These are phyloP conservation scores for Conger conger DNA, from an alignment of 2,113 vertebrate species.

Conservation along the genomic window DNA sequence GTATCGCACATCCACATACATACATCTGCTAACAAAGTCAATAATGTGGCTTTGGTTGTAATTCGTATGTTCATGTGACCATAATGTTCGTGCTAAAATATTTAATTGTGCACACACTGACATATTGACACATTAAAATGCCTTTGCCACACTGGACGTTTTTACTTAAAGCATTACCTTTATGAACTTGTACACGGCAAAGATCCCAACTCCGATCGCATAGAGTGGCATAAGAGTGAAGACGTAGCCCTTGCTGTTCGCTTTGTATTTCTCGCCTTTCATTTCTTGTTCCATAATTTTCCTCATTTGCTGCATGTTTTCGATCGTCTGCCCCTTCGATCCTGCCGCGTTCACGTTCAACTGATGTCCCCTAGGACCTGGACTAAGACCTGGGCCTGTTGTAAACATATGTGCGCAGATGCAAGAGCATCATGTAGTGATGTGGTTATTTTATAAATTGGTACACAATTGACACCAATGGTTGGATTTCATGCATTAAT, in stretches of 20 bases:
- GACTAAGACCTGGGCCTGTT: constrained; percentile 43
- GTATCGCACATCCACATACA: neutral
- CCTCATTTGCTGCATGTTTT: constrained; percentile 79
- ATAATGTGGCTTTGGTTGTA: neutral
- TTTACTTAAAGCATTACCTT: constrained; percentile 64
- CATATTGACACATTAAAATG: neutral
- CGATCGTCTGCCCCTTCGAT: constrained; percentile 51
- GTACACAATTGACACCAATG: neutral
- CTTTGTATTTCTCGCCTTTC: constrained; percentile 72
- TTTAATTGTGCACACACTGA: neutral
- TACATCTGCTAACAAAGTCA: neutral
- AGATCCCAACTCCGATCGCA: constrained; percentile 82
- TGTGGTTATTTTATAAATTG: neutral
- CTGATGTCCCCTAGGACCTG: constrained; percentile 45
- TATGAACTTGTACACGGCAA: constrained; percentile 86
- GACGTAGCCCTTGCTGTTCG: constrained; percentile 78
- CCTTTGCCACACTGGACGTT: neutral
- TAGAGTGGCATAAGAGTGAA: constrained; percentile 87
- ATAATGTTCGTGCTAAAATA: neutral
- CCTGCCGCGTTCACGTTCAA: constrained; percentile 47
- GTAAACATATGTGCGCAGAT: neutral
- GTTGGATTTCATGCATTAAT: neutral
- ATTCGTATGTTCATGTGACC: neutral
- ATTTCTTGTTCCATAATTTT: constrained; percentile 81
- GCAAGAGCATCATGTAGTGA: neutral